Evolutionary conservation across 2,888 invertebrate genomes (phyloP).

Genomic region (Eupithecia tripunctaria): DNA sequence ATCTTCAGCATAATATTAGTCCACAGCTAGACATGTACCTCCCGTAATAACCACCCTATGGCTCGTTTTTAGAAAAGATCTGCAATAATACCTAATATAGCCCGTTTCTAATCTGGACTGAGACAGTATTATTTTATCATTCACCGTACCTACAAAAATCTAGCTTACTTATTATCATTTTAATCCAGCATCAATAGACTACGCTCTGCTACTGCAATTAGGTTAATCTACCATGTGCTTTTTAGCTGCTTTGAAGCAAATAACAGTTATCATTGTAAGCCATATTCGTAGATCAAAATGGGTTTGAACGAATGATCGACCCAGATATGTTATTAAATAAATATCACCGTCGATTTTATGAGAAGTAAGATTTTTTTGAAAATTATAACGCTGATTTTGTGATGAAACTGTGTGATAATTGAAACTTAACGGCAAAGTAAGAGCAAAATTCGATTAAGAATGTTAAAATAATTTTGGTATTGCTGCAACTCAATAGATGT

Average conservation of each 20-base stretch:
- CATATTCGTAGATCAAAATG: neutral
- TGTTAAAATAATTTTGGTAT: neutral
- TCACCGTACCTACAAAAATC: neutral
- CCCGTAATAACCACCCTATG: neutral
- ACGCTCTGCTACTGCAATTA: conserved; percentile 2
- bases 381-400: neutral
- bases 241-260: neutral
- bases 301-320: neutral
- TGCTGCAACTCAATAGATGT: neutral
- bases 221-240: neutral
- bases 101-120: neutral
- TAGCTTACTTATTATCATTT: neutral
- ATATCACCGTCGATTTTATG: neutral
- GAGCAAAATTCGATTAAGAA: neutral
- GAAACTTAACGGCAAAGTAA: neutral
- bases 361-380: neutral
- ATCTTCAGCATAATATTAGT: too few relatives aligned
- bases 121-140: neutral
- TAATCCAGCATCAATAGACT: neutral
- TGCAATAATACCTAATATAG: too few relatives aligned
- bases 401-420: neutral
- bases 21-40: too few relatives aligned
- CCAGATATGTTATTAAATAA: neutral
- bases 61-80: neutral
- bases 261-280: conserved; percentile 4